Conservation (phyloP, 2,797 vertebrate genomes). For the Pipistrellus nathusii region DNA sequence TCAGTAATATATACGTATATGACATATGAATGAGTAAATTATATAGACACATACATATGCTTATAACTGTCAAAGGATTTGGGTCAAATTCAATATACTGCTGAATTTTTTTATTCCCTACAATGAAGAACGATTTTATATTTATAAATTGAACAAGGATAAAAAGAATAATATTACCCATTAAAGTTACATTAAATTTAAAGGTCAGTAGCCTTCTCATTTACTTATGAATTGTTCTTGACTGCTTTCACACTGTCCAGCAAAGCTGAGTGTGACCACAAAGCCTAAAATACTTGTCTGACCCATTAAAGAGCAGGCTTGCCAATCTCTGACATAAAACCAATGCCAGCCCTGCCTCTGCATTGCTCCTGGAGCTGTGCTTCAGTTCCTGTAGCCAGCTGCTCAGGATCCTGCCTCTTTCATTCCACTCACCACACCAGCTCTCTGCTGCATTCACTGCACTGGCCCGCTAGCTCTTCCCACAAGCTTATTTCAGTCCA, state of each 20-base stretch:
- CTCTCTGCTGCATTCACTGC: background rate
- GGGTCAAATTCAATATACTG: background rate
- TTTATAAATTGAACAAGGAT: slow-evolving; percentile 17
- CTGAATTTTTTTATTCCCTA: background rate
- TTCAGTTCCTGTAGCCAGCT: background rate
- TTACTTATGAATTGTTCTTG: background rate
- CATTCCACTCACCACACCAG: background rate
- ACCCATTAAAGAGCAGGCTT: background rate
- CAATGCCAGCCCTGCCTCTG: background rate
- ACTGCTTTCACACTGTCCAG: background rate
- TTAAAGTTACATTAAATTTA: background rate
- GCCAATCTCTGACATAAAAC: background rate
- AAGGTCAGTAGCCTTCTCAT: background rate
- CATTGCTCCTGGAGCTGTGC: accelerated
- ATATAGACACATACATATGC: background rate
- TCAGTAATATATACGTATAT: background rate
- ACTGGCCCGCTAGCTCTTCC: background rate
- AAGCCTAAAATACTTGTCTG: background rate
- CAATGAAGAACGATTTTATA: background rate
- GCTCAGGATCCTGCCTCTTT: background rate
- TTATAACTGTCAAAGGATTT: background rate
- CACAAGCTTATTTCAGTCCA: background rate
- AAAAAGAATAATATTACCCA: background rate
- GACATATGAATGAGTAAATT: background rate
- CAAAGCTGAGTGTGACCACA: background rate